phyloP scores from a whole-genome alignment of 2,797 vertebrate species.

The Setipinna tenuifilis region DNA sequence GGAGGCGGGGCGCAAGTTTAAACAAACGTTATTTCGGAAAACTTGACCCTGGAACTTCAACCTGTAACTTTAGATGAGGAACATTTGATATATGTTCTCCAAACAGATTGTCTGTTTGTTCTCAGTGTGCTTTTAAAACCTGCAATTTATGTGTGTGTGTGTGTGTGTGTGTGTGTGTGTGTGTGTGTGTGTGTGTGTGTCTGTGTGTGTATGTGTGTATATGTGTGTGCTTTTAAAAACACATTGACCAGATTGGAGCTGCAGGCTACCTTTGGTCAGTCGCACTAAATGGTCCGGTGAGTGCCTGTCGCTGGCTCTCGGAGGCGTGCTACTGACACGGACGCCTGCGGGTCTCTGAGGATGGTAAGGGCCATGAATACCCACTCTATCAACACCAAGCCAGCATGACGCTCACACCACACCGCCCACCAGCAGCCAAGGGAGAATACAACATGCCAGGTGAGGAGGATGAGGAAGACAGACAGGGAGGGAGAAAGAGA shows the following conservation, averaged over 20 bases:
- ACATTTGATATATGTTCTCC: neutral
- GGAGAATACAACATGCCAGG: neutral
- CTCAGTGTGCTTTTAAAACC: neutral
- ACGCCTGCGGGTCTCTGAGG: too few relatives aligned
- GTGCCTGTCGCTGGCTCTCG: neutral
- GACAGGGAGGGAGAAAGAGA: neutral
- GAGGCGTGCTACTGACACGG: neutral
- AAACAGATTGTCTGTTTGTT: neutral
- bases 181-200: neutral
- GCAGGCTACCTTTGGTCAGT: neutral
- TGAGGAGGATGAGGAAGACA: neutral
- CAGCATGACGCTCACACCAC: too few relatives aligned
- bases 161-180: neutral
- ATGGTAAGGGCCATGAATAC: neutral
- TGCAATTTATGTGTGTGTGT: too few relatives aligned
- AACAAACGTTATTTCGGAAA: neutral
- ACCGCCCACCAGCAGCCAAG: too few relatives aligned
- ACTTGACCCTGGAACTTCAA: neutral
- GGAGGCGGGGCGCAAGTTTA: neutral
- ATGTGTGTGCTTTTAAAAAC: neutral
- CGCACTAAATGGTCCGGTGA: neutral
- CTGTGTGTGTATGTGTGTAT: neutral
- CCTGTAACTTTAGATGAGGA: neutral
- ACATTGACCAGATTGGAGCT: neutral
- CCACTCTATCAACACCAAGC: too few relatives aligned